Base-by-base conservation (phyloP, 2,113 vertebrate genomes). In the Tringa solitaria region DNA sequence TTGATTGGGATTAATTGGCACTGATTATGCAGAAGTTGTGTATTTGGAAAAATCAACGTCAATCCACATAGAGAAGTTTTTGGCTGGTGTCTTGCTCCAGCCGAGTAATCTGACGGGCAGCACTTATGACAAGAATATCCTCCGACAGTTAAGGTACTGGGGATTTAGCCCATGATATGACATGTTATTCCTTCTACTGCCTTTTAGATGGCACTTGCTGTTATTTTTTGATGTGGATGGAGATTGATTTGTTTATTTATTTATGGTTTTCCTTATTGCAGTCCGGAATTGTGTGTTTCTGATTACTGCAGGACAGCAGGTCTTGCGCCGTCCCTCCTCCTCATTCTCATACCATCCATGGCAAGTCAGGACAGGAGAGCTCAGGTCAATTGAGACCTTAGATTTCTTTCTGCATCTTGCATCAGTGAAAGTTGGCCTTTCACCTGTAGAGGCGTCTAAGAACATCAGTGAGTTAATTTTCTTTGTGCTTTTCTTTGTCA, bases 341-440 rank as follows among this genome's bases (percentile, higher is more conserved):
- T 86, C 67, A 5, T 56, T 74, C 69, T 81, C 21, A 5, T 37
- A 15, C 59, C 45, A 61, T n/a, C 54, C 37, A 4, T 41, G n/a
- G 57, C 92, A 88, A 92, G 93, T 95, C 72, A 90, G 73, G 90
- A 63, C 79, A 93, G 65, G 68, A 93, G 68, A 67, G 56, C 39
- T 61, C 54, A 5, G 12, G 63, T 67, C 26, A 89, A 72, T 17
- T 41, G 30, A 75, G 30, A 65, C 64, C 14, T 68, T 45, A 43
- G 46, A 14, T 75, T 88, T 84, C 72, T 78, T 26, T 41, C 50
- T 26, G 10, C 19, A 8, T 84, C 51, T 84, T 51, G 28, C 32
- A 69, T 61, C 53, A 54, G 32, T 39, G 56, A 16, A 65, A 46
- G 33, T 60, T 84, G 73, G 27, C 65, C 60, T 81, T 88, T 84